Evolutionary conservation across 1,140 invertebrate genomes (phyloP).

Genomic region (Dryas iulia): DNA sequence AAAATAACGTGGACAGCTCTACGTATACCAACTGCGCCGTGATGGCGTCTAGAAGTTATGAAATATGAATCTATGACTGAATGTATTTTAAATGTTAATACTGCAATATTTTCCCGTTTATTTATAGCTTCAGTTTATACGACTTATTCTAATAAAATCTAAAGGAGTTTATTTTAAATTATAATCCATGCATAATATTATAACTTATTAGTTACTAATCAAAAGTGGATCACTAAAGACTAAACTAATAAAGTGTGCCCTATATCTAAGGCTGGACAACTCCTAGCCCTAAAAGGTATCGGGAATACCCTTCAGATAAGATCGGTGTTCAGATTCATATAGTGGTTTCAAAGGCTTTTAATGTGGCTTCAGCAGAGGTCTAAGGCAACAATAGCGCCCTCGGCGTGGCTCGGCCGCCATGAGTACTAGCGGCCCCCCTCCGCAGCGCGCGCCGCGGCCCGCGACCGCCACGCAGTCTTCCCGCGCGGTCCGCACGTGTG

Average conservation of each 20-base stretch:
- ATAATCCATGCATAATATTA: no score
- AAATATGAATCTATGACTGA: no score
- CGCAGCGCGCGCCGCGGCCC: conserved; percentile 56
- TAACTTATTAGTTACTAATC: no score
- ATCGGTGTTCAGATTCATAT: conserved; percentile 25
- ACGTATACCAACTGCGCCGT: no score
- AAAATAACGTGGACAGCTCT: no score
- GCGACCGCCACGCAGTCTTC: conserved; percentile 77
- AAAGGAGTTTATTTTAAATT: no score
- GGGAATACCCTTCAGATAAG: conserved; percentile 22
- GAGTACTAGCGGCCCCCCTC: conserved; percentile 56
- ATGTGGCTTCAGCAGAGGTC: conserved; percentile 22
- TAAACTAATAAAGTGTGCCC: not conserved
- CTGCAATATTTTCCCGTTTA: no score
- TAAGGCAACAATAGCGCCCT: conserved; percentile 49
- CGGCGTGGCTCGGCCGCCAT: conserved; percentile 44
- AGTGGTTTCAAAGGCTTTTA: conserved; percentile 32
- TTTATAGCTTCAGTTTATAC: no score
- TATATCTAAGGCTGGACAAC: not conserved
- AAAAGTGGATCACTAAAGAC: no score
- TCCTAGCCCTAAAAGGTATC: conserved; percentile 2
- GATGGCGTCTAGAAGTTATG: no score
- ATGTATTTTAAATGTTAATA: no score
- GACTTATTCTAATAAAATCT: no score
- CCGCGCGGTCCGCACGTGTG: conserved; percentile 74